Conservation (phyloP, 2,888 invertebrate genomes). For the Gandaritis pyraliata region DNA sequence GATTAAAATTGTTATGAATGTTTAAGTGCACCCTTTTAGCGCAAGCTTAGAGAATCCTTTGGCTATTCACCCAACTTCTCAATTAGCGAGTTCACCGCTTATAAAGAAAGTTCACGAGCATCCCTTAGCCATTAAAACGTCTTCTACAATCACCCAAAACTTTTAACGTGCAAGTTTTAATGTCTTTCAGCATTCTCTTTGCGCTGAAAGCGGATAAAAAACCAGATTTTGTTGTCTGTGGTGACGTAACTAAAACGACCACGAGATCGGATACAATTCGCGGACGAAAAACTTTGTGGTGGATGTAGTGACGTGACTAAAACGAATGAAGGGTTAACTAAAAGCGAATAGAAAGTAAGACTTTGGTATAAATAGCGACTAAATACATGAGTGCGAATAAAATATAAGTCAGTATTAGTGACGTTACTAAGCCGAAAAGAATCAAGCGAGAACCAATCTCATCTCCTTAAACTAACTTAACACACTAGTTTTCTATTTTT, state of each 20-base stretch:
- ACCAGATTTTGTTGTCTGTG: conserved; percentile 11
- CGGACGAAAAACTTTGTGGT: too few species aligned
- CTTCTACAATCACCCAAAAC: conserved; percentile 50
- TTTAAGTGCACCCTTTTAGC: neutral
- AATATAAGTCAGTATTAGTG: too few species aligned
- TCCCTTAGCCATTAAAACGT: conserved; percentile 55
- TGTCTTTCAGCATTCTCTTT: conserved; percentile 15
- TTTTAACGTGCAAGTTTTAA: conserved; percentile 41
- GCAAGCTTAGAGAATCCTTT: conserved; percentile 19
- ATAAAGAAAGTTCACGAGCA: conserved; percentile 59
- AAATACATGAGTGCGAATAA: too few species aligned
- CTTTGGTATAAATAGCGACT: too few species aligned
- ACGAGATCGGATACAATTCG: neutral
- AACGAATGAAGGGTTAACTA: too few species aligned
- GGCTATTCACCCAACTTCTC: conserved; percentile 50
- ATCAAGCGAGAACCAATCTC: too few species aligned
- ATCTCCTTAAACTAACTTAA: too few species aligned
- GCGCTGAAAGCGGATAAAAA: conserved; percentile 9
- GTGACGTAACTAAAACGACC: neutral
- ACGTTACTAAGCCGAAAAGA: too few species aligned
- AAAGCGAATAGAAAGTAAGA: too few species aligned
- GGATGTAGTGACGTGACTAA: too few species aligned
- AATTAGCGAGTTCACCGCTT: conserved; percentile 65
- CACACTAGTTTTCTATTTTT: too few species aligned
- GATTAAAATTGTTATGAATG: neutral